Conservation (phyloP, 2,888 invertebrate species). For the Parasteatoda lunata region DNA sequence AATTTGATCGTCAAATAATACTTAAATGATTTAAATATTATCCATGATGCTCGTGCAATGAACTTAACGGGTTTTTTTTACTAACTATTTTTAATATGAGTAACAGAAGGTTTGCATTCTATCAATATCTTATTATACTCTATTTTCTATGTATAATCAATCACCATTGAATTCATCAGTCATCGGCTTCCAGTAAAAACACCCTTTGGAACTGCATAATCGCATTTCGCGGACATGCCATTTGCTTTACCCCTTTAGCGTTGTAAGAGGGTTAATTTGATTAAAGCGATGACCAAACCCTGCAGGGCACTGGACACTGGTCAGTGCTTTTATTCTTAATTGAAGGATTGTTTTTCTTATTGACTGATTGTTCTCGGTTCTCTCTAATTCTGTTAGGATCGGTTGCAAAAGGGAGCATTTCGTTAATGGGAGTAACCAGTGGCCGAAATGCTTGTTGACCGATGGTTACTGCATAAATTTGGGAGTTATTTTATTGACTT, state of each 20-base stretch:
- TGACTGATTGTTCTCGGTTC: constrained; percentile 57
- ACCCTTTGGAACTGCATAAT: constrained; percentile 31
- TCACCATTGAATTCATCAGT: background rate
- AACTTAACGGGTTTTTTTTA: no score
- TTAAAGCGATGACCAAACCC: constrained; percentile 46
- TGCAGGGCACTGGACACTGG: constrained; percentile 61
- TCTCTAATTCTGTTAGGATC: constrained; percentile 47
- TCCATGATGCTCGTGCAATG: no score
- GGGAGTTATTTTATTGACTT: background rate
- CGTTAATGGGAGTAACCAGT: constrained; percentile 44
- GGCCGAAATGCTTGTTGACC: constrained; percentile 33
- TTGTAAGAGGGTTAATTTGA: constrained; percentile 54
- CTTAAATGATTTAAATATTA: no score
- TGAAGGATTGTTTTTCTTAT: constrained; percentile 68
- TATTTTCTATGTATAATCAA: no score
- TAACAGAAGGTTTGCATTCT: no score
- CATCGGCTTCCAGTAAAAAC: constrained; percentile 19
- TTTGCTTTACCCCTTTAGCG: constrained; percentile 34
- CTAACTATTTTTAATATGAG: no score
- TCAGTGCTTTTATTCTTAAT: constrained; percentile 67
- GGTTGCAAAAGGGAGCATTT: constrained; percentile 41
- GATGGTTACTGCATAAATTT: constrained; percentile 31
- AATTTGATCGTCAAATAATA: no score
- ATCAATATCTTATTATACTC: no score
- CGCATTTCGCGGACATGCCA: constrained; percentile 55